These are phyloP conservation scores for Eupristina koningsbergeri DNA, from an alignment of 1,140 invertebrate genomes.

Conservation along the genomic window DNA sequence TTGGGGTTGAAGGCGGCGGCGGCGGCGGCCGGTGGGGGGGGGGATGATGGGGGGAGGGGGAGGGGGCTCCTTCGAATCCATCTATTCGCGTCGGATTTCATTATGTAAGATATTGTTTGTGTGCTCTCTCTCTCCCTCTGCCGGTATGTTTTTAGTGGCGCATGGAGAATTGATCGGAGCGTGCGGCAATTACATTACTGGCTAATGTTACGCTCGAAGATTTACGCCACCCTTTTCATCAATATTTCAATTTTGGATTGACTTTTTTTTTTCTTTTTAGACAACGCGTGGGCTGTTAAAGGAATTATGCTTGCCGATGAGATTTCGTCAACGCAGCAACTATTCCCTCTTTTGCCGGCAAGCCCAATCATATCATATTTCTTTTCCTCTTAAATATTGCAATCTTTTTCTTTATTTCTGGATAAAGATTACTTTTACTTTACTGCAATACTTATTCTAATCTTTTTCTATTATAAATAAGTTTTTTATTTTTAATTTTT, in stretches of 20 bases:
- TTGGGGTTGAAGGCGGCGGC: constrained; percentile 1
- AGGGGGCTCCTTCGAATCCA: background rate
- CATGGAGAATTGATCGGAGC: constrained; percentile 46
- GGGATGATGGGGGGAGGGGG: too few relatives aligned
- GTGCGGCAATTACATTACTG: constrained; percentile 50
- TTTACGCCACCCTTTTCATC: constrained; percentile 1
- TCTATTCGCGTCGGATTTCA: constrained; percentile 38
- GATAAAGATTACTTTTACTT: too few relatives aligned
- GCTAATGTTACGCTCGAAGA: background rate
- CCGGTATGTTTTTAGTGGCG: constrained; percentile 33
- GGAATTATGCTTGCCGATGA: background rate
- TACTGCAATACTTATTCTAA: too few relatives aligned
- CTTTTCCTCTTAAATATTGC: background rate
- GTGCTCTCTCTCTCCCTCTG: background rate
- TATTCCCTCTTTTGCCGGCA: background rate
- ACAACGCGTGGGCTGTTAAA: background rate
- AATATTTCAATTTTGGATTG: constrained; percentile 39
- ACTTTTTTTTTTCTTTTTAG: too few relatives aligned
- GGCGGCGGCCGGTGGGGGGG: too few relatives aligned
- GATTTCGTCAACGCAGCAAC: background rate
- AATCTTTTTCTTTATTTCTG: too few relatives aligned
- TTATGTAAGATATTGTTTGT: constrained; percentile 37
- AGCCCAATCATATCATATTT: too few relatives aligned
- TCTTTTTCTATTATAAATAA: too few relatives aligned
- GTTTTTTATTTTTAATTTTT: too few relatives aligned